These are phyloP conservation scores for Cryptoblepharus egeriae DNA, from an alignment of 2,797 vertebrate species.

Conservation along the genomic window DNA sequence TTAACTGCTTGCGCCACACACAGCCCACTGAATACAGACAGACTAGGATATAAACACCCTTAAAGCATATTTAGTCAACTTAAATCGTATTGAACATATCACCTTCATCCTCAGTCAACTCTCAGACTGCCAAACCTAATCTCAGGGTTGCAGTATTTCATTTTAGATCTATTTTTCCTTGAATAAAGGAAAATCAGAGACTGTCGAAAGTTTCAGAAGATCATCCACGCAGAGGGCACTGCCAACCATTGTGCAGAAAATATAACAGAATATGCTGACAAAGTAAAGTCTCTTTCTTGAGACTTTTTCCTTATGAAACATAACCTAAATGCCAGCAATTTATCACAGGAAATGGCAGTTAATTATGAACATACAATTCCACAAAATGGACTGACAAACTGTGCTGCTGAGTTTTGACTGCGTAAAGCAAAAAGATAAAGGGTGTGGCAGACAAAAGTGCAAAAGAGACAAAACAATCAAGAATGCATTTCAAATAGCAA, in stretches of 20 bases:
- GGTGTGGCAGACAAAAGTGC: conserved; percentile 61
- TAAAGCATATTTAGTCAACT: conserved; percentile 73
- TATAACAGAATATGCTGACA: conserved; percentile 52
- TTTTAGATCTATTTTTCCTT: conserved; percentile 74
- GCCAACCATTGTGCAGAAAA: conserved; percentile 56
- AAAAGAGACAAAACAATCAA: conserved; percentile 47
- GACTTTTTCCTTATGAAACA: conserved; percentile 51
- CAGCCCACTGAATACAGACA: conserved; percentile 71
- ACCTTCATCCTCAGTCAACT: conserved; percentile 70
- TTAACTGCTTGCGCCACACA: too few relatives aligned
- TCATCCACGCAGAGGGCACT: conserved; percentile 63
- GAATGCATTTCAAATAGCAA: conserved; percentile 70
- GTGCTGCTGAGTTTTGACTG: conserved; percentile 71
- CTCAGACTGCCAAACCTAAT: conserved; percentile 57
- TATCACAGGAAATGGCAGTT: conserved; percentile 72
- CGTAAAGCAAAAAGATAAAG: conserved; percentile 73
- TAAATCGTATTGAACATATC: conserved; percentile 64
- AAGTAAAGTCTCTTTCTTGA: conserved; percentile 35
- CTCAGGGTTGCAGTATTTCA: conserved; percentile 74
- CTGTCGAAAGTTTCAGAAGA: conserved; percentile 75
- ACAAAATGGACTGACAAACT: conserved; percentile 74
- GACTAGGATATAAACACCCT: conserved; percentile 73
- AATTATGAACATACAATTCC: conserved; percentile 68
- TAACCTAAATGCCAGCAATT: conserved; percentile 65
- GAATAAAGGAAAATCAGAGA: conserved; percentile 78